phyloP scores from a whole-genome alignment of 2,113 vertebrate species.

The Arenaria interpres region DNA sequence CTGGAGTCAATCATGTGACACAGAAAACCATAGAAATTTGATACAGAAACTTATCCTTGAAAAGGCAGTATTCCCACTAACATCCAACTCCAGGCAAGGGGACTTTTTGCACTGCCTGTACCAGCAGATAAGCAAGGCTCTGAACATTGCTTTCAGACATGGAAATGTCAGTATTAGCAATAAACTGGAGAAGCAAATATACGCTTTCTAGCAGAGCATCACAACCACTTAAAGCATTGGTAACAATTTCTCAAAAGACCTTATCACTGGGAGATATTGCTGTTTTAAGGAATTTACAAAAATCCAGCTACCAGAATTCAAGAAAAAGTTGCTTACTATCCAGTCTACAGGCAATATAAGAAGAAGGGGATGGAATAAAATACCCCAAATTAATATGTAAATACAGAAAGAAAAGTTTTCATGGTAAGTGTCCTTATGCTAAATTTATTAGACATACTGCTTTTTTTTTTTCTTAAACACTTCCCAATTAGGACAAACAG shows the following conservation, averaged over 20 bases:
- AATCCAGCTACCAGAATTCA: not conserved
- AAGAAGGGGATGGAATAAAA: not conserved
- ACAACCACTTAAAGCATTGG: not conserved
- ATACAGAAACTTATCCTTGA: not conserved
- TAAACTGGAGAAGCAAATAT: not conserved
- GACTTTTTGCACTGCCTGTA: not conserved
- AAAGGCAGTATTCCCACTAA: not conserved
- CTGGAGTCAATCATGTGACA: not conserved
- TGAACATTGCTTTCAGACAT: not conserved
- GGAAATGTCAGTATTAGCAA: not conserved
- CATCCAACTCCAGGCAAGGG: not conserved
- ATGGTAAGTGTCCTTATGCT: accelerated
- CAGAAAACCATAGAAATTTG: not conserved
- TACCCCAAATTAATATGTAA: not conserved
- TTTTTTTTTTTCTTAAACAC: not conserved
- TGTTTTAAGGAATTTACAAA: not conserved
- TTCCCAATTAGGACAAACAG: not conserved
- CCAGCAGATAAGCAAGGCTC: not conserved
- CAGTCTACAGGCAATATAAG: not conserved
- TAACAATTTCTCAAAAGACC: not conserved
- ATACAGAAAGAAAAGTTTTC: not conserved
- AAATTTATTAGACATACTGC: not conserved
- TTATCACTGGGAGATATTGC: not conserved
- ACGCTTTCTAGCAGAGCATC: not conserved
- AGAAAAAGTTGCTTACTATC: not conserved